Evolutionary conservation across 1,140 invertebrate species (phyloP), one percentile per base, ranked within the genome.

Genomic region (Hyposmocoma kahamanoa): DNA sequence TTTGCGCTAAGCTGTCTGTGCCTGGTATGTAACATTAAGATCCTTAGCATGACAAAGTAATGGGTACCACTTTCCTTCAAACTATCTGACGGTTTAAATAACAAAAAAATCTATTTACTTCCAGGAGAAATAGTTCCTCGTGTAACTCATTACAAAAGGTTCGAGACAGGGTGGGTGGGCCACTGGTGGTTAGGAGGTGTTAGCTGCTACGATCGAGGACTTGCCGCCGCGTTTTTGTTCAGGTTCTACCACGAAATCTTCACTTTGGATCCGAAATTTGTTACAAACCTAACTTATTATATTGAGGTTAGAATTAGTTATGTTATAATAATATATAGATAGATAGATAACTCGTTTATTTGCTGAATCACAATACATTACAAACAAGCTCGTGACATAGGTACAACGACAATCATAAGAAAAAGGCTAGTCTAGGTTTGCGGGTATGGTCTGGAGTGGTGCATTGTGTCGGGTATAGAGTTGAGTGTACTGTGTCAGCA

Each of bases 111-210:
- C 5, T 38, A 20, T 22, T 30, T 10, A 24, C 30, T 50, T 8
- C 15, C 18, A 80, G 76, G 76, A 1, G 77, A 64, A 24, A 47
- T 72, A 4, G 71, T 77, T 64, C 75, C 77, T 0, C 64, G 74
- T 1, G 50, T 62, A 0, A 71, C 63, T 0, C 28, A 59, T 0
- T 64, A 68, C 42, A 67, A 76, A 9, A 21, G 53, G 22, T 39
- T 67, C 5, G 62, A 53, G 0, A 66, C 71, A 46, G 59, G 54
- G 1, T 82, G 78, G 78, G 49, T 69, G 0, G 78, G 78, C 0
- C 74, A 83, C 52, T 83, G 76, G 76, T 83, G 76, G 75, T 72
- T 82, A 68, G 75, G 68, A 0, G 78, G 78, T 0, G 46, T 72
- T 0, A 60, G 72, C 0, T 82, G 78, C 39, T 78, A 67, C 53